Evolutionary conservation across 1,140 invertebrate species (phyloP).

Genomic region (Nilaparvata lugens): DNA sequence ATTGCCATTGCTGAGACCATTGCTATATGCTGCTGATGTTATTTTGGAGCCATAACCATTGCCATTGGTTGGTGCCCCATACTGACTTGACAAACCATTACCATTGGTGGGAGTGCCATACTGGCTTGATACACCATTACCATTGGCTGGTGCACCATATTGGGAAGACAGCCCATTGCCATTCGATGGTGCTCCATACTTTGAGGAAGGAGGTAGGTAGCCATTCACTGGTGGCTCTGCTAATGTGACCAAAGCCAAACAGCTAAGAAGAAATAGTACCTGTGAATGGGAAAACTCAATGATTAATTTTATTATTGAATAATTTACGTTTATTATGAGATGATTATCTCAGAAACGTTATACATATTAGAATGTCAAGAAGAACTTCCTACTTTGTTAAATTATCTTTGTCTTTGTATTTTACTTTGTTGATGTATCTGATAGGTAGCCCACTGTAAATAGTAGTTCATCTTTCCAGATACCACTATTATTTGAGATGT

Average conservation of each 20-base stretch:
- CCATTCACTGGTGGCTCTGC: slow-evolving; percentile 12
- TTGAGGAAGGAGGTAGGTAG: slow-evolving; percentile 5
- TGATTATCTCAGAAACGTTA: too few relatives aligned
- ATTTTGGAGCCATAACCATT: too few relatives aligned
- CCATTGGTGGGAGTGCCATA: background rate
- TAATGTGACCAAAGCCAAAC: background rate
- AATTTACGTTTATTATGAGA: too few relatives aligned
- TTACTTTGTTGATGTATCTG: too few relatives aligned
- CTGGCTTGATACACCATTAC: background rate
- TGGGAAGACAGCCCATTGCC: slow-evolving; percentile 12
- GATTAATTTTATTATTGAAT: too few relatives aligned
- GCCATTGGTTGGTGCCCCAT: background rate
- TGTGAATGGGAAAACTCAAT: too few relatives aligned
- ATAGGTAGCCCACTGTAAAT: too few relatives aligned
- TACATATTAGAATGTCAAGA: too few relatives aligned
- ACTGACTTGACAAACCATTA: background rate
- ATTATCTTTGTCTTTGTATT: too few relatives aligned
- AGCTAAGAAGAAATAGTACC: slow-evolving; percentile 1
- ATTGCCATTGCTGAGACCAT: background rate
- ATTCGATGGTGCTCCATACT: background rate
- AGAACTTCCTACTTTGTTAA: too few relatives aligned
- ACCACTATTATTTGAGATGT: too few relatives aligned
- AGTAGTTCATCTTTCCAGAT: too few relatives aligned
- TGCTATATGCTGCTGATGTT: background rate
- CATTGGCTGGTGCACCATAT: slow-evolving; percentile 13